Base-by-base conservation (phyloP, 2,797 vertebrate genomes). In the Epinephelus awoara region DNA sequence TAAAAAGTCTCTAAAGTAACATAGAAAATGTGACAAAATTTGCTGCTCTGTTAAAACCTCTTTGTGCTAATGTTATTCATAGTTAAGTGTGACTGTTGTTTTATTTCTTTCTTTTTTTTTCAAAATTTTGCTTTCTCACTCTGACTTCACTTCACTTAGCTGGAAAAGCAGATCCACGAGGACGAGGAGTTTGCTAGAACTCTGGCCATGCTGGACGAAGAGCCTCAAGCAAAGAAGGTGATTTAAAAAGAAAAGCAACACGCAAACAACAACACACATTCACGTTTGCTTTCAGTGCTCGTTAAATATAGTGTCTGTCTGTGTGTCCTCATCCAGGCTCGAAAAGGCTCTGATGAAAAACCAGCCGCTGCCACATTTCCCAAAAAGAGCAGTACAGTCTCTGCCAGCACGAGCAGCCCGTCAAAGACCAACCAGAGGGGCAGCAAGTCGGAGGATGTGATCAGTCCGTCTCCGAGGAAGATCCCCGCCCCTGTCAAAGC, bases 141-240 rank as follows among this genome's bases (percentile, higher is more conserved):
- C 14, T 62, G 8, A 75, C 63, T 50, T 71, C 15, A 67, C 23
- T 59, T 72, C 15, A 67, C 23, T 59, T 79, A 99, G 98, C 63
- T 98, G 91, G 98, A 99, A 86, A 97, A 96, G 82, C 98, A 97
- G 65, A 84, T 99, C 54, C 98, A 99, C 19, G 97, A 98, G 67
- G 98, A 99, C 86, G 97, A 98, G 76, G 97, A 97, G 80, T 99
- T 99, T 95, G 98, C 98, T 54, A 95, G 89, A 88, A 99, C 98
- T 0, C 90, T 99, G 91, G 96, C 97, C 40, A 95, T 98, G 96
- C 72, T 98, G 89, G 98, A 99, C 67, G 93, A 97, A 25, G 94
- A 95, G 4, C 97, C 98, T 0, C 94, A 89, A 79, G 88, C 94
- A 17, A 99, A 97, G 90, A 99, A 98, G 96, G 98, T 97, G 42